Conservation (phyloP, 2,113 vertebrate species). For the Sebastes fasciatus region DNA sequence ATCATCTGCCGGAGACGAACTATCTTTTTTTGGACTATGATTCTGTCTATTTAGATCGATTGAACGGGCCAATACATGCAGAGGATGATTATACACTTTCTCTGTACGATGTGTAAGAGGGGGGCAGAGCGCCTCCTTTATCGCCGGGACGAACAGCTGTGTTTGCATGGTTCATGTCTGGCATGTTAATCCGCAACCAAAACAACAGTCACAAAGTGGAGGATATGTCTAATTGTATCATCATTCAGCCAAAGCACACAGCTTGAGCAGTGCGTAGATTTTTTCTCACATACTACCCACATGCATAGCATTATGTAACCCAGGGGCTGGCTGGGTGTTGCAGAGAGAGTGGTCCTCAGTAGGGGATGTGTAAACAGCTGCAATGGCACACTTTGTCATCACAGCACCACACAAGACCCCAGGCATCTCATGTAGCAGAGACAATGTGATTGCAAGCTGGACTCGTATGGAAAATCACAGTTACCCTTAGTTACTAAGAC, state of each 20-base stretch:
- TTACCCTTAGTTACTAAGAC: constrained; percentile 10
- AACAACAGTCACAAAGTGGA: constrained; percentile 49
- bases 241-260: constrained; percentile 26
- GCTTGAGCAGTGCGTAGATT: constrained; percentile 21
- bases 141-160: constrained; percentile 37
- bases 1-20: constrained; percentile 29
- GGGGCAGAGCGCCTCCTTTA: constrained; percentile 8
- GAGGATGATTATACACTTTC: constrained; percentile 16
- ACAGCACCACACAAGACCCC: constrained; percentile 50
- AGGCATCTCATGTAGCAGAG: constrained; percentile 34
- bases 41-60: constrained; percentile 16
- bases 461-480: constrained; percentile 27
- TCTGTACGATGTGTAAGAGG: constrained; percentile 2
- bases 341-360: constrained; percentile 55
- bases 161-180: constrained; percentile 47
- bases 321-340: constrained; percentile 58
- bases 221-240: constrained; percentile 45
- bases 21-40: constrained; percentile 6
- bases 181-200: constrained; percentile 44
- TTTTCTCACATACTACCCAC: constrained; percentile 36
- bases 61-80: neutral
- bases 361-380: constrained; percentile 80
- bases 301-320: constrained; percentile 68
- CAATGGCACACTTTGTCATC: constrained; percentile 69
- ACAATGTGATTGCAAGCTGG: neutral